phyloP scores from a whole-genome alignment of 2,113 vertebrate species.

The Tachysurus fulvidraco region DNA sequence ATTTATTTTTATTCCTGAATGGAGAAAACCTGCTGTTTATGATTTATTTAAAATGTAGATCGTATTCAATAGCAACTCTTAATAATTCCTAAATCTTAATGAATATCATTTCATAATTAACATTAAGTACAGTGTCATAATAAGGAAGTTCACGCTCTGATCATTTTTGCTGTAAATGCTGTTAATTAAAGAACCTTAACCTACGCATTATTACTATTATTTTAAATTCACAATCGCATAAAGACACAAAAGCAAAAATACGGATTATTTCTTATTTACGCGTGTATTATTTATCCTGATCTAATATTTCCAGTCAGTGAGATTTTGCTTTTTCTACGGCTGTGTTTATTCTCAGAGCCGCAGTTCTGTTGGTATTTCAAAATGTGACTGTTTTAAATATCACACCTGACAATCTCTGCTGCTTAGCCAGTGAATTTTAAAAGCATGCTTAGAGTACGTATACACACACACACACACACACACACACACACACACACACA shows the following conservation, averaged over 20 bases:
- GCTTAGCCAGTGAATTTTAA: constrained; percentile 35
- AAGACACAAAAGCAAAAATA: background rate
- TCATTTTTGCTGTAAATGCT: background rate
- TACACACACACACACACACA: no score
- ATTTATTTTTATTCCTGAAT: background rate
- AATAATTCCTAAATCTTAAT: background rate
- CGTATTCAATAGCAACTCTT: no score
- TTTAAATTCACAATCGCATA: background rate
- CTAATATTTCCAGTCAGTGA: constrained; percentile 1
- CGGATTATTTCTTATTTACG: background rate
- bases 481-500: constrained; percentile 12
- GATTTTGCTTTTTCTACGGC: constrained; percentile 3
- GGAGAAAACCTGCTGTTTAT: background rate
- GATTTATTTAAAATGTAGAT: background rate
- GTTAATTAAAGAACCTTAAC: background rate
- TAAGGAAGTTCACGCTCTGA: background rate
- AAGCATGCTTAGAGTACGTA: background rate
- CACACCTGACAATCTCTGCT: constrained; percentile 39
- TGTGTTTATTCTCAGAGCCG: constrained; percentile 44
- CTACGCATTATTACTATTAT: background rate
- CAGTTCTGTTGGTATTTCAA: constrained; percentile 37
- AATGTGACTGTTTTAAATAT: constrained; percentile 44
- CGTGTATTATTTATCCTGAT: background rate
- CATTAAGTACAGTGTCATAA: no score
- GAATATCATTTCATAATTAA: background rate